Conservation (phyloP, 2,888 invertebrate species). For the Lymantria monacha region DNA sequence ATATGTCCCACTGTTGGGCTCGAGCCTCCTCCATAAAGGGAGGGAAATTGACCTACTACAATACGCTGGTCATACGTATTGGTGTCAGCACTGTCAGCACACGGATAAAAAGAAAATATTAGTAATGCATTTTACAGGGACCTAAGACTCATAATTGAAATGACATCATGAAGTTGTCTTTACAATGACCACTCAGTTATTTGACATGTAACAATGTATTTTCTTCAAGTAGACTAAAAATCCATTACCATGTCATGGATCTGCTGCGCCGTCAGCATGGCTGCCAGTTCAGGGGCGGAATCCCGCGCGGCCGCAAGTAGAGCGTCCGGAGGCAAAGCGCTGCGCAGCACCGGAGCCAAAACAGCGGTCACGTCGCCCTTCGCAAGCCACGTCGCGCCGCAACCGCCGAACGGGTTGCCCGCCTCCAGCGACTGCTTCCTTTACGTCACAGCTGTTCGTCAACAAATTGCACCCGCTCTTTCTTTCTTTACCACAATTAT, state of each 20-base stretch:
- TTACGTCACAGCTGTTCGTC: conserved; percentile 58
- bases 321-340: conserved; percentile 86
- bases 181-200: too few relatives aligned
- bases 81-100: too few relatives aligned
- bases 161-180: too few relatives aligned
- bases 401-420: conserved; percentile 83
- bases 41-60: too few relatives aligned
- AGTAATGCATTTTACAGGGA: too few relatives aligned
- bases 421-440: conserved; percentile 85
- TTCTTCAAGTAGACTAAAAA: not conserved
- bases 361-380: conserved; percentile 72
- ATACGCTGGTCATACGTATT: too few relatives aligned
- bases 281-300: conserved; percentile 91
- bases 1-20: too few relatives aligned
- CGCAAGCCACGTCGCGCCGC: conserved; percentile 71
- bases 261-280: conserved; percentile 85
- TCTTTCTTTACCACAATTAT: conserved; percentile 27
- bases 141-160: too few relatives aligned
- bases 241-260: conserved; percentile 91
- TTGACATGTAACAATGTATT: too few relatives aligned
- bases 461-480: conserved; percentile 43
- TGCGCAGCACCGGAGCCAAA: conserved; percentile 79
- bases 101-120: too few relatives aligned
- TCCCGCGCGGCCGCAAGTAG: conserved; percentile 95
- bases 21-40: too few relatives aligned